These are phyloP conservation scores for Gallinago stenura DNA, from an alignment of 2,797 vertebrate species.

Conservation along the genomic window DNA sequence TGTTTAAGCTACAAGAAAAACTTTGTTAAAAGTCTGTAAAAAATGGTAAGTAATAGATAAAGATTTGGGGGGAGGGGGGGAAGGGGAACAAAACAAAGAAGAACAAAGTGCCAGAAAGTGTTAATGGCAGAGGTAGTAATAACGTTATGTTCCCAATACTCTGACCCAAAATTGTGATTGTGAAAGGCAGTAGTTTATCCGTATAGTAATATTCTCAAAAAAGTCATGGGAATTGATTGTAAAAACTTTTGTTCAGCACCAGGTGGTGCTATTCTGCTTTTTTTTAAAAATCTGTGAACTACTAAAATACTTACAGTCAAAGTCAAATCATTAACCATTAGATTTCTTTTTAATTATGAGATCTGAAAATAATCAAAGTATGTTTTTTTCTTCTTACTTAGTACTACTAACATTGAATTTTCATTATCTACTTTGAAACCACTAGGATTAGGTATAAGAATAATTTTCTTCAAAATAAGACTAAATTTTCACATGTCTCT, in stretches of 20 bases:
- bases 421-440: not conserved
- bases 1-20: not conserved
- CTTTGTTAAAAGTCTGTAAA: not conserved
- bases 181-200: not conserved
- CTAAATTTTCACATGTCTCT: not conserved
- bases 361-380: not conserved
- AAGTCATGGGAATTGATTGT: not conserved
- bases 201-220: not conserved
- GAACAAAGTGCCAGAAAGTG: not conserved
- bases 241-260: conserved; percentile 56
- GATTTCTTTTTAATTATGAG: not conserved
- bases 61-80: not conserved
- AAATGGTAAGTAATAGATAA: not conserved
- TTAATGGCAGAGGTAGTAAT: not conserved
- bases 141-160: not conserved
- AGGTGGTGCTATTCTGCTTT: conserved; percentile 80
- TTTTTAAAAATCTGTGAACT: not conserved
- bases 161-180: not conserved
- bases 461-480: not conserved
- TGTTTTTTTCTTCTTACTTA: not conserved
- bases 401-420: not conserved
- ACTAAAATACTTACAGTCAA: not conserved
- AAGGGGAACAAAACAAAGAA: not conserved
- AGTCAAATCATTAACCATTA: not conserved
- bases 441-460: not conserved